Evolutionary conservation across 2,797 vertebrate species (phyloP), one percentile per base, ranked within the genome.

Genomic region (Eleutherodactylus coqui): DNA sequence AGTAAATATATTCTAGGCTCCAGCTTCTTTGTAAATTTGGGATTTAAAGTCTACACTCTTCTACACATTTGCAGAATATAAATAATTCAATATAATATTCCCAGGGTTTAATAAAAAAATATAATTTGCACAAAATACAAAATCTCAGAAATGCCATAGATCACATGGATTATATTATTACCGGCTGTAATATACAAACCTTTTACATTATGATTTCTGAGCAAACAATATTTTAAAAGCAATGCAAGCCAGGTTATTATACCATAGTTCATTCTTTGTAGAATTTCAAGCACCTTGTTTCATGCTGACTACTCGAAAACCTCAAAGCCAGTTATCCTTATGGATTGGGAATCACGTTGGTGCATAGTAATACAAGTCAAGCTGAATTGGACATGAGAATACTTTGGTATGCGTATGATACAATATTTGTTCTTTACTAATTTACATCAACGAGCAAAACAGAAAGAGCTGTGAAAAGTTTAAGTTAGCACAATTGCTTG

Each of bases 121-220:
- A 85, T 85, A 85, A 85, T 85, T 85, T 85, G 84, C 41, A 55
- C 77, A 80, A 72, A 85, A 41, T 75, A 72, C 67, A 72, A 85
- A n/a, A 60, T 75, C 47, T 80, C 84, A 72, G 55, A 85, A 79
- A 85, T 79, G 84, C 76, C 36, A 70, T 72, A 75, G 53, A 80
- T 80, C 51, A 62, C 32, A 55, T 60, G 53, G 84, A 51, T 85
- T 80, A 80, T 85, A 80, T 80, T 73, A 85, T 85, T 80, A 75
- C 77, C 19, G 24, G 78, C 67, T 75, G 78, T 78, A 85, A 79
- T 79, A 72, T 64, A 85, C 77, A 75, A 75, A 79, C 19, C 53
- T 34, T 51, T 85, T 80, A 60, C 84, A 80, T 79, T 49, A 80
- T 62, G 69, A 75, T 75, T 75, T 75, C 84, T 60, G 41, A 62